Base-by-base conservation (phyloP, 2,888 invertebrate species). In the Lasioglossum vierecki region DNA sequence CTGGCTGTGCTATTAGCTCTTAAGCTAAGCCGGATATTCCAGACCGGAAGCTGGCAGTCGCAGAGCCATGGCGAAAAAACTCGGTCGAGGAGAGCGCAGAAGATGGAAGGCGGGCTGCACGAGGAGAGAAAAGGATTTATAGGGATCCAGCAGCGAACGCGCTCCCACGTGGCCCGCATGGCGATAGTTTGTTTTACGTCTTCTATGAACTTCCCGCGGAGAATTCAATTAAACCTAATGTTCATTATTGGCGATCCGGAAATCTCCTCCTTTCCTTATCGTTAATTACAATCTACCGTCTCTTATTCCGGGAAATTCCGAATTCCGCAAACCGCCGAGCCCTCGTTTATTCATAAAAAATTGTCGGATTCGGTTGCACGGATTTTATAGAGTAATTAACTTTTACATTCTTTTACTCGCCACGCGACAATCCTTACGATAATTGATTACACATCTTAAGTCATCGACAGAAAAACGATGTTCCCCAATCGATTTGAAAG, bases 1-100 rank as follows among this genome's bases (percentile, higher is more conserved):
- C 76, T 82, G 86, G 87, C 89, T 82, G 85, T 89, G 92, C 93
- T 93, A 93, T 93, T 93, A 93, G 92, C 92, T 92, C 91, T 93
- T 91, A 92, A 92, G 91, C 90, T 92, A 91, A 92, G 91, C 92
- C 92, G 93, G 92, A 93, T 93, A 92, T 93, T 93, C 90, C 88
- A 90, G 88, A 85, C 89, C 91, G 92, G 93, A 93, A 91, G 80
- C 89, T 85, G 84, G 82, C 84, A 84, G 83, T 83, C 88, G 87
- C 82, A 82, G 84, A 57, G n/a, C 57, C 63, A 79, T 79, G 78
- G 41, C n/a, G 39, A 49, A 73, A 83, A 80, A 68, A 76, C 82
- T 80, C 53, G 70, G 18, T 15, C 26, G 71, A 57, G 46, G 41
- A 57, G 77, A 63, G 53, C 35, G 71, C 30, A 6, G 72, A 77